Base-by-base conservation (phyloP, 2,113 vertebrate species). In the Coturnix japonica region DNA sequence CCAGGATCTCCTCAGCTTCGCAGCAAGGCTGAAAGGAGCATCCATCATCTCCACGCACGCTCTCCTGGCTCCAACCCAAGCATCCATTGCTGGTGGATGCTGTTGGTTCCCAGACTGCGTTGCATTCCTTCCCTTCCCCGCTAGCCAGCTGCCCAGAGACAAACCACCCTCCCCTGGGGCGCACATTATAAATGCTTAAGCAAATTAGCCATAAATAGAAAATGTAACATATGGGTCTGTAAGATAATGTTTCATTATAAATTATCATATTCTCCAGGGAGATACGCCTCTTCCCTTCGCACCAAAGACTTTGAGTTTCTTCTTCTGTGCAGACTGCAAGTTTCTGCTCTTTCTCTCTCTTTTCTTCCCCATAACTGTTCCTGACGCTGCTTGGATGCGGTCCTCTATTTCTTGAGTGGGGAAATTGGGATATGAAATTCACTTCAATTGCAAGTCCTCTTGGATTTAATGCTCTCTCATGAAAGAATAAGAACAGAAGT, bases 191-290 rank as follows among this genome's bases (percentile, higher is more conserved):
- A 83, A 78, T 67, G 82, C 89, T 69, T 80, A 75, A 82, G 96
- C 93, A 97, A 95, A 97, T 96, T 90, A 95, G 90, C 96, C 96
- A 91, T 93, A 94, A 96, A 96, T 95, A 96, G 96, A 88, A 96
- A 96, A 78, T 9, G 53, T 76, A 96, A 66, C 97, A 96, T 96
- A 95, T 96, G 96, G 96, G 87, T 64, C 59, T 79, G 92, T 46
- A 96, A 96, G 96, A 97, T 97, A 97, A 96, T 86, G 85, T 91
- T 95, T 93, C 95, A 92, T 97, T 93, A 91, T 93, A 94, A 95
- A 93, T 91, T 95, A 95, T 92, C 90, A 94, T 85, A 83, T 90
- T 97, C 94, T 87, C 81, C 73, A 81, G 95, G 88, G 95, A 96
- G 96, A 93, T 89, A 95, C 92, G 93, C 96, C 95, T 95, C 93